Conservation (phyloP, 2,797 vertebrate species). For the Adrianichthys oophorus region DNA sequence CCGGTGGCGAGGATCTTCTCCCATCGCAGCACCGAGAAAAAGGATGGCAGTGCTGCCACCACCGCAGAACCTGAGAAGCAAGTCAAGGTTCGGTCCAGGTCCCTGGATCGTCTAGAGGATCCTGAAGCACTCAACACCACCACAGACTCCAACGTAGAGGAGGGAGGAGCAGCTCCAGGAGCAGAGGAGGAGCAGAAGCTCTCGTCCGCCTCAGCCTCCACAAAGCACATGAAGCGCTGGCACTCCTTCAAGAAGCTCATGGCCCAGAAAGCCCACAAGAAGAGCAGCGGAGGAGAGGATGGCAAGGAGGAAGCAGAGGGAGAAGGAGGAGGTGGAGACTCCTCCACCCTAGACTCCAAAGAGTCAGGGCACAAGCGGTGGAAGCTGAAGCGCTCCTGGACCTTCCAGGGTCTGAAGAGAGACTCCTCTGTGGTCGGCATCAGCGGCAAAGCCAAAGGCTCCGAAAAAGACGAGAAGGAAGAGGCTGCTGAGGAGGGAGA, state of each 20-base stretch:
- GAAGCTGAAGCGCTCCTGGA: slow-evolving; percentile 85
- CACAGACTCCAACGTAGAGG: slow-evolving; percentile 60
- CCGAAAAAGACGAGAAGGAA: slow-evolving; percentile 72
- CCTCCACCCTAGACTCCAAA: slow-evolving; percentile 77
- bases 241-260: slow-evolving; percentile 85
- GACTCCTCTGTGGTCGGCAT: slow-evolving; percentile 79
- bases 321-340: slow-evolving; percentile 71
- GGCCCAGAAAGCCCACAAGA: slow-evolving; percentile 81
- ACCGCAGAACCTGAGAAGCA: slow-evolving; percentile 57
- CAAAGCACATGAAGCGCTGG: slow-evolving; percentile 83
- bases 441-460: slow-evolving; percentile 71
- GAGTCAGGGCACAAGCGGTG: slow-evolving; percentile 82
- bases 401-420: slow-evolving; percentile 83
- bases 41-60: slow-evolving; percentile 51
- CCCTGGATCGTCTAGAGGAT: slow-evolving; percentile 79
- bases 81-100: slow-evolving; percentile 74
- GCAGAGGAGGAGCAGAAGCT: slow-evolving; percentile 63
- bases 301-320: slow-evolving; percentile 69
- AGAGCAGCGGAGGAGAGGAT: slow-evolving; percentile 68
- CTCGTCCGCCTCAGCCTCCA: slow-evolving; percentile 52
- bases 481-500: slow-evolving; percentile 34
- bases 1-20: slow-evolving; percentile 82
- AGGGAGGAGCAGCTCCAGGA: slow-evolving; percentile 30
- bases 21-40: slow-evolving; percentile 81
- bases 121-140: slow-evolving; percentile 70